Base-by-base conservation (phyloP, 2,113 vertebrate genomes). In the Entelurus aequoreus region DNA sequence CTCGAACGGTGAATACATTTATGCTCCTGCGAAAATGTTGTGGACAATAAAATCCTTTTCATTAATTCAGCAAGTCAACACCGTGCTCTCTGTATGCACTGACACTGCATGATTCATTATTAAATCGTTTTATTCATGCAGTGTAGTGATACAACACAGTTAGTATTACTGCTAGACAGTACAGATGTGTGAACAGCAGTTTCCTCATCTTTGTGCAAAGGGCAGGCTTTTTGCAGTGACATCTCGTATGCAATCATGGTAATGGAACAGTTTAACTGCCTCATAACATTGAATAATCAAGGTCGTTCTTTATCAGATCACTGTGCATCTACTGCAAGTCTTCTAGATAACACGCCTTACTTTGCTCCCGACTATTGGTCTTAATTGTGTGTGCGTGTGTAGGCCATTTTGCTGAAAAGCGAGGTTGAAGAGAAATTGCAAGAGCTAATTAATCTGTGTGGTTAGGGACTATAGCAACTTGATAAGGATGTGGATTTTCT, bases 171-270 rank as follows among this genome's bases (percentile, higher is more conserved):
- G 37, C 48, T 40, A 44, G 52, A 70, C 74, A 56, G 28, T 60
- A 15, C 5, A 14, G 53, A 63, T 36, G 66, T 69, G 69, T 72
- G 60, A 49, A 56, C 35, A 60, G 48, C 42, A 48, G 60, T 63
- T 51, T 48, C 16, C 40, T 16, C 40, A 42, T 60, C 44, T 40
- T 16, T 61, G 66, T 71, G 54, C 51, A 56, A 40, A 61, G 19
- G 47, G 37, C 65, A 36, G 48, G 16, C 0, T 16, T 40, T 65
- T 48, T 57, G 38, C 48, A 36, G 47, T 48, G 67, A 65, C 15
- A 14, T 67, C 5, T 36, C 42, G 54, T 71, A 57, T 60, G 61
- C 71, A 81, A 77, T 78, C 65, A 57, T 8, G 49, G 71, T 65
- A 59, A 64, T 58, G 19, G 56, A 56, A 15, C 15, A 64, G 35